phyloP scores from a whole-genome alignment of 2,797 vertebrate species.

The Echiichthys vipera region DNA sequence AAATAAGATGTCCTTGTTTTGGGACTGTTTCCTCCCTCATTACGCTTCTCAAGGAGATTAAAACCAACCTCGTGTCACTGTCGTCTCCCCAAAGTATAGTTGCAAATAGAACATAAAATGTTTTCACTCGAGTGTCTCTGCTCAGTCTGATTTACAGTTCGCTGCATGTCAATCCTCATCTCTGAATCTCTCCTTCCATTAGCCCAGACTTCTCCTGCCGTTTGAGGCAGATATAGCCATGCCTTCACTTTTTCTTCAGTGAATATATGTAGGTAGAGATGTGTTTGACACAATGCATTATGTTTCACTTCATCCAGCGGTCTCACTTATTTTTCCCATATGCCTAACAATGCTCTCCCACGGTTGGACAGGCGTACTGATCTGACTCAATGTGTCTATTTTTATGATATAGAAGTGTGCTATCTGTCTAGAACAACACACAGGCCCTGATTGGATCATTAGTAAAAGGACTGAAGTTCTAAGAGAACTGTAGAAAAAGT shows the following conservation, averaged over 20 bases:
- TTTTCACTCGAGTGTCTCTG: conserved; percentile 47
- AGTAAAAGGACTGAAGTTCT: conserved; percentile 58
- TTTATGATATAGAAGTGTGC: conserved; percentile 47
- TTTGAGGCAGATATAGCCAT: conserved; percentile 12
- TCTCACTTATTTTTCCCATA: conserved; percentile 44
- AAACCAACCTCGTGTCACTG: conserved; percentile 56
- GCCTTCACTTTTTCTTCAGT: conserved; percentile 15
- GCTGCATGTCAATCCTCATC: conserved; percentile 35
- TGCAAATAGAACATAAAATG: conserved; percentile 59
- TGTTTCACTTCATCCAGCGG: conserved; percentile 28
- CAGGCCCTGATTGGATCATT: conserved; percentile 62
- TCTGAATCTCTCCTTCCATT: conserved; percentile 19
- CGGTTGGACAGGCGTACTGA: not conserved
- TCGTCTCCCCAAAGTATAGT: conserved; percentile 53
- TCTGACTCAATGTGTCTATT: conserved; percentile 48
- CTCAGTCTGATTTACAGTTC: conserved; percentile 47
- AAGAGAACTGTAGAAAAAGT: conserved; percentile 65
- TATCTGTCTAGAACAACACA: conserved; percentile 47
- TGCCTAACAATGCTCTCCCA: conserved; percentile 24
- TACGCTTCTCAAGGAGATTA: conserved; percentile 67
- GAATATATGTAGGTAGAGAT: conserved; percentile 34
- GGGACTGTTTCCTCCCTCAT: conserved; percentile 46
- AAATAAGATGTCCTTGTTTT: conserved; percentile 74
- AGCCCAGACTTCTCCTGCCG: not conserved
- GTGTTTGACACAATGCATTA: conserved; percentile 46